phyloP scores from a whole-genome alignment of 2,113 vertebrate species.

The Baryphthengus martii region DNA sequence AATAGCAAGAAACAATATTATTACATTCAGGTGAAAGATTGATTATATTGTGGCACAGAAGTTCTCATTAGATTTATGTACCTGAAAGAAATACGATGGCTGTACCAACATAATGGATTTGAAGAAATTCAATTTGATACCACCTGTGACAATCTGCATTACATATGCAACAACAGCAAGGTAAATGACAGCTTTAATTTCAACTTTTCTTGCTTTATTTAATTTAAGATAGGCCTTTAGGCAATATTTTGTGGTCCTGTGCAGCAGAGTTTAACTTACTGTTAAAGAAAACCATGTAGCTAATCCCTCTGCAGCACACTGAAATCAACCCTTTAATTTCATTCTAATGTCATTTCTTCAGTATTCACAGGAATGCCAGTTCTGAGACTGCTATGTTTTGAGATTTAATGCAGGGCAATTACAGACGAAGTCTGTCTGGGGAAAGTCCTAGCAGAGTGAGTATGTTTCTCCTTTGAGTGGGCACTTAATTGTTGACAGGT shows the following conservation, averaged over 20 bases:
- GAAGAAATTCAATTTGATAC: background rate
- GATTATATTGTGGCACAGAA: background rate
- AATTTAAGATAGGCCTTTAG: background rate
- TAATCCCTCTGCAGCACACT: background rate
- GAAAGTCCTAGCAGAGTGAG: background rate
- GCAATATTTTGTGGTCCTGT: background rate
- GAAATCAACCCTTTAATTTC: constrained; percentile 30
- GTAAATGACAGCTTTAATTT: constrained; percentile 39
- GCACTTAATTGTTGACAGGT: background rate
- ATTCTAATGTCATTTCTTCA: background rate
- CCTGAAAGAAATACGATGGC: background rate
- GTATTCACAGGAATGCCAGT: background rate
- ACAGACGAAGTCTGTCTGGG: background rate
- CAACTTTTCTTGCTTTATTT: constrained; percentile 6
- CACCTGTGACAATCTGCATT: background rate
- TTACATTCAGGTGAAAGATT: background rate
- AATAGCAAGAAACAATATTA: background rate
- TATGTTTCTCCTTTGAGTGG: background rate
- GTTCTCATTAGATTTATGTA: constrained; percentile 8
- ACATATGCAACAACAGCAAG: background rate
- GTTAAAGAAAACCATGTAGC: background rate
- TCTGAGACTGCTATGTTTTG: background rate
- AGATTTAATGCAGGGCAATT: background rate
- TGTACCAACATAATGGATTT: background rate
- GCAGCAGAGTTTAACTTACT: background rate